Base-by-base conservation (phyloP, 2,113 vertebrate species). In the Diphyllodes magnificus region DNA sequence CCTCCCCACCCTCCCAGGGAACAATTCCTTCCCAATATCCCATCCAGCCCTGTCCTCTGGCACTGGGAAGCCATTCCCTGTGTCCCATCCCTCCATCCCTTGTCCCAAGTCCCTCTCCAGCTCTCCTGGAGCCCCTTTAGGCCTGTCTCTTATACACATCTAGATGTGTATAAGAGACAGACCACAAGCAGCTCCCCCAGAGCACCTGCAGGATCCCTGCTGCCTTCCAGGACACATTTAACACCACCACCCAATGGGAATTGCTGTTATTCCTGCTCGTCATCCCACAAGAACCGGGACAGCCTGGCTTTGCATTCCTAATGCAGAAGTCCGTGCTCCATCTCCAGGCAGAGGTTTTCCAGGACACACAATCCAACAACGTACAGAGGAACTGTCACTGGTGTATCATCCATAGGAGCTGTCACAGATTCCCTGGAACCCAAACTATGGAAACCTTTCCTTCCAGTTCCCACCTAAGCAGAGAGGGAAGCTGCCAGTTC, bases 321-420 rank as follows among this genome's bases (percentile, higher is more conserved):
- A 59, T 2, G 22, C 45, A 10, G 16, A 54, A 45, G 20, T 11
- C 40, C 7, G 0, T 1, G 13, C 37, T 76, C 15, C 53, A 45
- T 3, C 47, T 71, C 72, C 21, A 44, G 39, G 80, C 57, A 91
- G 35, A 66, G 22, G 2, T 57, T 71, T 89, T 13, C 40, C 61
- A 91, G 75, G n/a, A 85, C 17, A 7, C 4, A 4, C 9, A 53
- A 14, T 2, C 31, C 68, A 39, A 20, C 37, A 17, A 7, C 0
- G 10, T 1, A 15, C 5, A 91, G 39, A 77, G 33, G 19, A 86
- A 70, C 47, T 24, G 12, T 18, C 59, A 27, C 11, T 3, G 8
- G 6, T 27, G 9, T 3, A 18, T 33, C 37, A 44, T 0, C 65
- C 13, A 11, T 0, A 14, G 42, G 31, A 76, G 24, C 33, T 50